A percentile compares a stretch with the other conserved stretches of the same genome.
Conservation (phyloP, 2,113 vertebrate species). For the Gadus chalcogrammus region DNA sequence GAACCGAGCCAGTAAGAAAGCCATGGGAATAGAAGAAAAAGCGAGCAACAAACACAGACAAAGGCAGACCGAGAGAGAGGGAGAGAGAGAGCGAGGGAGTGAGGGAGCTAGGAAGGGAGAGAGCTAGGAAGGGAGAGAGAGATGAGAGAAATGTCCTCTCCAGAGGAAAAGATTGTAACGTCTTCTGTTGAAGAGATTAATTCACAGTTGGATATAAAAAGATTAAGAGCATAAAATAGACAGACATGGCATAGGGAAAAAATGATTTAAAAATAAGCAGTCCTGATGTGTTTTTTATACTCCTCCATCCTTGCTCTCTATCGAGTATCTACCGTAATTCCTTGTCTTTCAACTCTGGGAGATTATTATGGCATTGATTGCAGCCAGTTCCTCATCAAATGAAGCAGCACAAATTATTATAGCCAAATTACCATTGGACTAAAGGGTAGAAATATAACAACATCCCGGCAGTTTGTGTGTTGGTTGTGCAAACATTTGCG, state of each 20-base stretch:
- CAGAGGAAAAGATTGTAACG: not conserved
- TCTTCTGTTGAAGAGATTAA: not conserved
- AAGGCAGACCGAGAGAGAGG: not conserved
- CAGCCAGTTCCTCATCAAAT: conserved; percentile 55
- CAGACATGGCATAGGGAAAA: not conserved
- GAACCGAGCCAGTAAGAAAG: too few species aligned
- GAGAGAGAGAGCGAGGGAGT: not conserved
- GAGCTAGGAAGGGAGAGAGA: not conserved
- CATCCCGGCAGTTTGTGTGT: conserved; percentile 18
- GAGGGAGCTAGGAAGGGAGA: not conserved
- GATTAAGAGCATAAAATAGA: not conserved
- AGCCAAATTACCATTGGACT: conserved; percentile 46
- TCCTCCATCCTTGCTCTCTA: conserved; percentile 11
- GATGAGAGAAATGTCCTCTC: conserved; percentile 11
- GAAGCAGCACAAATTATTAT: conserved; percentile 56
- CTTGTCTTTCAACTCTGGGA: conserved; percentile 37
- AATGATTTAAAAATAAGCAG: conserved; percentile 5
- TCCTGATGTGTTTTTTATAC: not conserved
- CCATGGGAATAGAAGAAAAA: too few species aligned
- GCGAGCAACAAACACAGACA: not conserved
- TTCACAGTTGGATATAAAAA: not conserved
- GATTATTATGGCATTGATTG: conserved; percentile 47
- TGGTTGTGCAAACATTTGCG: not conserved
- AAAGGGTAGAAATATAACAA: conserved; percentile 29
- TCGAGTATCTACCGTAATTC: conserved; percentile 22